These are phyloP conservation scores for Tringa solitaria DNA, from an alignment of 2,113 vertebrate species.

Conservation along the genomic window DNA sequence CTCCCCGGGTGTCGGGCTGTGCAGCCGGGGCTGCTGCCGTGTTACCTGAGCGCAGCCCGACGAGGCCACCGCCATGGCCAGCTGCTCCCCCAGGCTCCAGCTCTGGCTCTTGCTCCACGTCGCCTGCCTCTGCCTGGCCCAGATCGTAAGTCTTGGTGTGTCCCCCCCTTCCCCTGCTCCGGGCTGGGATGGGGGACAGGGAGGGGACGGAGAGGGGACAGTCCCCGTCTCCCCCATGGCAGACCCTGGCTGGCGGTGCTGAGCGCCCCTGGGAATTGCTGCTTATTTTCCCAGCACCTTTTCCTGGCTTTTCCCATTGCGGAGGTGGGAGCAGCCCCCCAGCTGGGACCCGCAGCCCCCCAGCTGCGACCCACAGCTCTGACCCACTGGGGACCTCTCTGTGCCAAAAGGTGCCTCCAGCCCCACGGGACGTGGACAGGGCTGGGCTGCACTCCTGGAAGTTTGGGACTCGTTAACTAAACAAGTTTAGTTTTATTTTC, in stretches of 20 bases:
- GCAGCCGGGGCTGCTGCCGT: neutral
- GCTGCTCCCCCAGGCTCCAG: constrained; percentile 38
- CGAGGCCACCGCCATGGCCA: constrained; percentile 77
- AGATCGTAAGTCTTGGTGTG: constrained; percentile 86
- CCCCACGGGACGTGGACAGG: fast-evolving
- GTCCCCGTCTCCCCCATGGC: neutral
- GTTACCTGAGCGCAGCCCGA: constrained; percentile 39
- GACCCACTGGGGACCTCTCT: fast-evolving
- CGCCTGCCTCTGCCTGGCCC: constrained; percentile 84
- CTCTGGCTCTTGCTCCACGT: constrained; percentile 82
- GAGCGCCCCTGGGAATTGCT: neutral
- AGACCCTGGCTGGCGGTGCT: fast-evolving
- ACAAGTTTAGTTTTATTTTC: neutral
- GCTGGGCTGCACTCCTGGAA: neutral
- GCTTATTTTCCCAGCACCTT: neutral
- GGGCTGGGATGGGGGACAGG: neutral
- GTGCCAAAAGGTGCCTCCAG: fast-evolving
- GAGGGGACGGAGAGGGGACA: neutral
- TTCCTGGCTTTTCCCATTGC: fast-evolving
- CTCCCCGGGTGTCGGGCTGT: neutral
- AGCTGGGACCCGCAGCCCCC: neutral
- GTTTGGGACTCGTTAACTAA: neutral
- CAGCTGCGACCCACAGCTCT: neutral
- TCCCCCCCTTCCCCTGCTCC: neutral
- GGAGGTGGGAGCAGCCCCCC: neutral